Evolutionary conservation across 2,888 invertebrate genomes (phyloP), one percentile per base, ranked within the genome.

Genomic region (Philhelius pedissequus): DNA sequence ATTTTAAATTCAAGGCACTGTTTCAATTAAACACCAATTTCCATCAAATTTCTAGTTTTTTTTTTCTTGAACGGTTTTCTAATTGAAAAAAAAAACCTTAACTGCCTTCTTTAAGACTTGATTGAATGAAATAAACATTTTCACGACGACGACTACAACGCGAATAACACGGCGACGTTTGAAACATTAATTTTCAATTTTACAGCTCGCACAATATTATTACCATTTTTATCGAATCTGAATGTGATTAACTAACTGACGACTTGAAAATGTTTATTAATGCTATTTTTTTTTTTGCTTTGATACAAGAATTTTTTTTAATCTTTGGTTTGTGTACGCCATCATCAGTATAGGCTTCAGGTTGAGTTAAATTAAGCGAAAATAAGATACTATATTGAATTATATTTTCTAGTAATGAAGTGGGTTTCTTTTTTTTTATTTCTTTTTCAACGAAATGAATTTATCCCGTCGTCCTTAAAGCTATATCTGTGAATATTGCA

Each of bases 121-220:
- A 64, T 71, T 52, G 9, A 9, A 50, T 45, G 20, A 22, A 64
- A 64, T 50, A n/a, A n/a, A n/a, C 6, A 50, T 25, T 50, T 50
- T n/a, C n/a, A 27, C 5, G n/a, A n/a, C 48, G 15, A 20, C 45
- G 1, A 3, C 11, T 1, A 20, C 25, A 13, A 22, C 48, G 4
- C n/a, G n/a, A n/a, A n/a, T n/a, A n/a, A n/a, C n/a, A 9, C 48
- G 22, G n/a, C n/a, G 48, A 50, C 50, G 25, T 25, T 50, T 50
- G 25, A n/a, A 40, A 68, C 50, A 58, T 48, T 68, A 75, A 75
- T 69, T 68, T 80, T 35, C 52, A 77, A 64, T 77, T 77, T 77
- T 56, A 77, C 54, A 70, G 13, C 60, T 52, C 56, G 58, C 60
- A 43, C 35, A 56, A 35, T 35, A 48, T 25, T 45, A 43, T 27